Evolutionary conservation across 2,797 vertebrate species (phyloP), one percentile per base, ranked within the genome.

Genomic region (Linurgus olivaceus): DNA sequence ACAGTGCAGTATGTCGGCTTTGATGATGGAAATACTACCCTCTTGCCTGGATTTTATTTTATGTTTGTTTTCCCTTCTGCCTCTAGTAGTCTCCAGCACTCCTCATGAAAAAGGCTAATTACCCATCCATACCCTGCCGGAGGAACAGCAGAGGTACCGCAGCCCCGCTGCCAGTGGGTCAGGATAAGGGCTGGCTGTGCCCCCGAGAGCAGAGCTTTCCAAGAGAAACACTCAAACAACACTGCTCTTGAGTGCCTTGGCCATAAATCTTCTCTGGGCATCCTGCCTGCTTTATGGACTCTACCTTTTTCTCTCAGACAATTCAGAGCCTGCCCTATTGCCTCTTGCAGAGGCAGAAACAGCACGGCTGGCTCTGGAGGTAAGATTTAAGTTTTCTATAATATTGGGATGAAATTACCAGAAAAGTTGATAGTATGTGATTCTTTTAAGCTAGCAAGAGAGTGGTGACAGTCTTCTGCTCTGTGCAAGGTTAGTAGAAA

Each of bases 51-150:
- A 9, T 90, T 95, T 77, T 83, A 58, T 65, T 90, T 92, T 88
- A 76, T 54, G 35, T 78, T 90, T 93, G 70, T 81, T 95, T 96
- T 95, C 86, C 59, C 85, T 91, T 80, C 66, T 94, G 73, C 61
- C 38, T 73, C 38, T 47, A 51, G 59, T 62, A 70, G 73, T 52
- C 47, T 83, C 40, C 72, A 83, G 58, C 38, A 63, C 58, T 16
- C 9, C 84, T 79, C 57, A 61, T 55, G 51, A 58, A 70, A 91
- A 93, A 78, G 38, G 62, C 44, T 65, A 26, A 71, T 90, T 86
- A 11, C 51, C 58, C 47, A 4, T 40, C 20, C 26, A 2, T 26
- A 8, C 19, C n/a, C 47, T 3, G 5, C 14, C 0, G 13, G 50
- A 65, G 65, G 54, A 67, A 17, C 1, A 0, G 61, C 57, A 33